These are phyloP conservation scores for Halyomorpha halys DNA, from an alignment of 1,140 invertebrate species.

Conservation along the genomic window DNA sequence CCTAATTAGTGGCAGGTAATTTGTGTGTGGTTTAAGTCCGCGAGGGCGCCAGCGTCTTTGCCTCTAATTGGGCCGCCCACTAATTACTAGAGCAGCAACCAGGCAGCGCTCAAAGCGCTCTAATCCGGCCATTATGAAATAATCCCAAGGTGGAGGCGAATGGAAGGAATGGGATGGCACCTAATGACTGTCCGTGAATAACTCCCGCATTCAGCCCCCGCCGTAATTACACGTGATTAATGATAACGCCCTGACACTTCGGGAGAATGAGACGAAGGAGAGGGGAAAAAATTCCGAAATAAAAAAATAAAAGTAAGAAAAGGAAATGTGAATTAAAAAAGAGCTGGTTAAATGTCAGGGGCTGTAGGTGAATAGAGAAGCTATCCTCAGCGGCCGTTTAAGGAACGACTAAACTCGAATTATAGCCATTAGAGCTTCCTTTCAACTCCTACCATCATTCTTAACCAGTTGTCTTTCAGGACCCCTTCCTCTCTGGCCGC, in stretches of 20 bases:
- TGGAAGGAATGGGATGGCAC: neutral
- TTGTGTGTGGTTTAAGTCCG: neutral
- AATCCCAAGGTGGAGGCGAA: slow-evolving; percentile 6
- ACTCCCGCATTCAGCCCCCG: neutral
- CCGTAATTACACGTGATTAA: slow-evolving; percentile 18
- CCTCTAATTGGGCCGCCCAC: slow-evolving; percentile 7
- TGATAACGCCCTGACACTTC: slow-evolving; percentile 7
- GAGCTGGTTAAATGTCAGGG: neutral
- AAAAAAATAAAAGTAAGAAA: slow-evolving; percentile 4
- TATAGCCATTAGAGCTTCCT: slow-evolving; percentile 4
- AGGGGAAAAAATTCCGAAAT: too few species aligned
- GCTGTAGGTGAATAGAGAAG: slow-evolving; percentile 8
- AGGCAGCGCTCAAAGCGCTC: too few species aligned
- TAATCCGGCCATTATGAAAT: slow-evolving; percentile 12
- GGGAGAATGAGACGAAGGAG: neutral
- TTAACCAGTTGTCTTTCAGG: slow-evolving; percentile 4
- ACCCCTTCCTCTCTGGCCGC: too few species aligned
- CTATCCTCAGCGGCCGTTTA: slow-evolving; percentile 11
- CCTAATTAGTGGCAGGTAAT: slow-evolving; percentile 16
- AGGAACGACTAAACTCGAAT: slow-evolving; percentile 6
- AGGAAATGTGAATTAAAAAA: slow-evolving; percentile 9
- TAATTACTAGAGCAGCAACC: slow-evolving; percentile 11
- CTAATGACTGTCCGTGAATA: slow-evolving; percentile 6
- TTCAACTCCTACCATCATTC: slow-evolving; percentile 2
- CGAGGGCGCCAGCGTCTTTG: slow-evolving; percentile 7